Base-by-base conservation (phyloP, 2,797 vertebrate species). In the Anableps anableps region DNA sequence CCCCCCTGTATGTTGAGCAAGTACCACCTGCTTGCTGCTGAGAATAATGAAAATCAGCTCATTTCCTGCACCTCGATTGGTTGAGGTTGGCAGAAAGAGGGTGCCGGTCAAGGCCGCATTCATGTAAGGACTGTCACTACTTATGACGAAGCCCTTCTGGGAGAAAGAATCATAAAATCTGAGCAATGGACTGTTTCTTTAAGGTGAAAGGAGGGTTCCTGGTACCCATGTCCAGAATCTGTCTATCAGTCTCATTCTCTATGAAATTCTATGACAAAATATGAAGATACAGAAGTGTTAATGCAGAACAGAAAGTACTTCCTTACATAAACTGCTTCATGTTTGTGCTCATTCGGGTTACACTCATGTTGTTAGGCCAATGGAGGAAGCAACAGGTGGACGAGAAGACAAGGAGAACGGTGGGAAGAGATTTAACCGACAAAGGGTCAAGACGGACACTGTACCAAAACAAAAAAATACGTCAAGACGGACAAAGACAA, bases 221-320 rank as follows among this genome's bases (percentile, higher is more conserved):
- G 76, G 26, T 47, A 76, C 29, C 17, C 72, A 51, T 58, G 76
- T 75, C 62, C 72, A 29, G 36, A 73, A 87, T 79, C 51, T 36
- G n/a, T 55, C 68, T 53, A 36, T 84, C 89, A 97, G 96, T 94
- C 79, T 73, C n/a, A 79, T 74, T 76, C 26, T 58, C 60, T 51
- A 0, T 73, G 5, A 80, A 85, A 86, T 86, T 41, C 2, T 4
- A 17, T 86, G 55, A 80, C 76, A 76, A 82, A 80, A 76, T 80
- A 72, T 51, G 80, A 84, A 62, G 75, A 78, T 53, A 48, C 79
- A 87, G 82, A 91, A 80, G 78, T 50, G 47, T 76, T 29, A 73
- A 76, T 74, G 77, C 82, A 88, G 81, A 82, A 85, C 86, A 81
- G 75, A 85, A 68, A 83, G 76, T 75, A 66, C 80, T 76, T 89